Evolutionary conservation across 2,797 vertebrate species (phyloP), one percentile per base, ranked within the genome.

Genomic region (Cuculus canorus): DNA sequence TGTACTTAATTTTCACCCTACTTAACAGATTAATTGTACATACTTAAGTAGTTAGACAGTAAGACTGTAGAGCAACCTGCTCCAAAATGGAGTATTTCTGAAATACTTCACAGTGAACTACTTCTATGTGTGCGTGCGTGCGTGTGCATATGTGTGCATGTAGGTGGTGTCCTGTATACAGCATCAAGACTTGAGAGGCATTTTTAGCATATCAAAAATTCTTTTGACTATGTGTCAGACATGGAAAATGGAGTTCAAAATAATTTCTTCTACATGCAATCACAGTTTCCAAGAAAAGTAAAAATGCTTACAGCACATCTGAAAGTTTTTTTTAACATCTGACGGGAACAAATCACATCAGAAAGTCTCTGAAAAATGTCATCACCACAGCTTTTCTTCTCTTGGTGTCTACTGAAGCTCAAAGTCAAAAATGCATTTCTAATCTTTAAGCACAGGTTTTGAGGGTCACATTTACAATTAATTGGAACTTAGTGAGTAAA

Each of bases 151-250:
- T 41, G 10, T 17, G 25, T 28, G 18, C n/a, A n/a, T 33, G 13
- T n/a, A 63, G 10, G 22, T 64, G 41, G 16, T 76, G 87, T 93
- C 87, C 56, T 88, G n/a, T 68, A 52, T 68, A 64, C 39, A 91
- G 88, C 78, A 16, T 23, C 84, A 28, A 27, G 47, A 83, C 23
- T 81, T 93, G 41, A 86, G 43, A 94, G 43, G 17, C 50, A 79
- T 30, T 93, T 94, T 65, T 75, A 87, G 17, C 50, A 17, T 82
- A 57, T 61, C 17, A 88, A 76, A 82, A 91, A 81, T 87, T 95
- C 43, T 83, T 69, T 81, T 92, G 63, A 63, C 23, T 80, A 2
- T 60, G 32, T 95, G 88, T 94, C 88, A 95, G n/a, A 71, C 45
- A 69, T 33, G 2, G 59, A 90, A 97, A 90, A 80, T 54, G 6